These are phyloP conservation scores for Beris chalybata DNA, from an alignment of 2,888 invertebrate species.

Conservation along the genomic window DNA sequence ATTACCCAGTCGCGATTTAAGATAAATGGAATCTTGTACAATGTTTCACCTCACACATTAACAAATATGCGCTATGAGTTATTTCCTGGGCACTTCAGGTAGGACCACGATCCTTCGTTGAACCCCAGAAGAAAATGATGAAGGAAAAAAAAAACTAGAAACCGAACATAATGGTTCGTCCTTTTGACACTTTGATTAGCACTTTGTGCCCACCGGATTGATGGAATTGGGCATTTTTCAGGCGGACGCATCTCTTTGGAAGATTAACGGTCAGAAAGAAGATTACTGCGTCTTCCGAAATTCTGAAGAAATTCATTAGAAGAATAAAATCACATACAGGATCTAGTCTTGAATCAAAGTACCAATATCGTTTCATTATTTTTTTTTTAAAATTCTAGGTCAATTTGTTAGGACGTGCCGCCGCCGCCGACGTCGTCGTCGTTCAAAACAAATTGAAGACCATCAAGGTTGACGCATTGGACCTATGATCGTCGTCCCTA, in stretches of 20 bases:
- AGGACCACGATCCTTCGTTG: slow-evolving; percentile 6
- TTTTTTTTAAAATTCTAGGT: background rate
- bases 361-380: too few species aligned
- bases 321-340: too few species aligned
- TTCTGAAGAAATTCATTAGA: background rate
- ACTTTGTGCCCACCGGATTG: slow-evolving; percentile 23
- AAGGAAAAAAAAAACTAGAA: background rate
- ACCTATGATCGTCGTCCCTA: too few species aligned
- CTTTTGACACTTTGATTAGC: slow-evolving; percentile 34
- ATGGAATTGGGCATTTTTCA: slow-evolving; percentile 19
- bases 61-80: too few species aligned
- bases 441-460: too few species aligned
- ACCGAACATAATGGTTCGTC: slow-evolving; percentile 10
- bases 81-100: background rate
- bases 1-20: too few species aligned
- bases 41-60: too few species aligned
- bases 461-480: too few species aligned
- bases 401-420: slow-evolving; percentile 16
- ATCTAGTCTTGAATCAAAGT: too few species aligned
- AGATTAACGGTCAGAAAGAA: slow-evolving; percentile 14
- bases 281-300: slow-evolving; percentile 11
- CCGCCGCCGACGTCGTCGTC: background rate
- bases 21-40: too few species aligned
- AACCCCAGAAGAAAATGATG: background rate
- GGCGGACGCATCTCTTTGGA: background rate